Base-by-base conservation (phyloP, 2,797 vertebrate species). In the Echiichthys vipera region DNA sequence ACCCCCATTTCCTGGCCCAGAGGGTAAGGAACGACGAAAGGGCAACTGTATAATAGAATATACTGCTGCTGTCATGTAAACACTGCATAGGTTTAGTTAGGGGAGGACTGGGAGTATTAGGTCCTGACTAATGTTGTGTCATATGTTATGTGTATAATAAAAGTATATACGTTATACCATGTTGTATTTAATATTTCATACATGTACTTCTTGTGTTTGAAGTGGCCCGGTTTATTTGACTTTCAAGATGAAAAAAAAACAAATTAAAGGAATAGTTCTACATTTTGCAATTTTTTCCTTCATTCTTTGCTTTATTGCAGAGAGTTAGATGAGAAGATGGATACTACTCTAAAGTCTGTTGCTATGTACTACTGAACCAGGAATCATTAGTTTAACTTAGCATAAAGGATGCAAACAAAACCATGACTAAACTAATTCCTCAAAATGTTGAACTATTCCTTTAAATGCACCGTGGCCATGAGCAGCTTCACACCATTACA, bases 1-100 rank as follows among this genome's bases (percentile, higher is more conserved):
- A 84, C 66, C 76, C 83, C 76, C 57, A 77, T 81, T 81, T 87
- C 78, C 81, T 80, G 46, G 50, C 80, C 27, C 63, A 71, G 37
- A 30, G 56, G 50, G 63, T 76, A 58, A 64, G 43, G 71, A 71
- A 54, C 51, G 55, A 61, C 47, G 34, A 77, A 37, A 58, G 65
- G 75, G 42, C 37, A 72, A 57, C 68, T 80, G 51, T 74, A 82
- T 57, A 59, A 63, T 65, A 70, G n/a, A 67, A 43, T 58, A 71
- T 65, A 87, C 17, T 76, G 55, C 62, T 57, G 55, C 69, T 73
- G 81, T 81, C 78, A 69, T n/a, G 43, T 49, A 45, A 66, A 61
- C 29, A 57, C 30, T 40, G 25, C 15, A 11, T 27, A 64, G 5
- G 24, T 12, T 43, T 24, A 45, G 37, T 54, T 86, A 49, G 36